A percentile compares a stretch with the other conserved stretches of the same genome.
Conservation (phyloP, 2,888 invertebrate genomes). For the Oeneis ivallda region DNA sequence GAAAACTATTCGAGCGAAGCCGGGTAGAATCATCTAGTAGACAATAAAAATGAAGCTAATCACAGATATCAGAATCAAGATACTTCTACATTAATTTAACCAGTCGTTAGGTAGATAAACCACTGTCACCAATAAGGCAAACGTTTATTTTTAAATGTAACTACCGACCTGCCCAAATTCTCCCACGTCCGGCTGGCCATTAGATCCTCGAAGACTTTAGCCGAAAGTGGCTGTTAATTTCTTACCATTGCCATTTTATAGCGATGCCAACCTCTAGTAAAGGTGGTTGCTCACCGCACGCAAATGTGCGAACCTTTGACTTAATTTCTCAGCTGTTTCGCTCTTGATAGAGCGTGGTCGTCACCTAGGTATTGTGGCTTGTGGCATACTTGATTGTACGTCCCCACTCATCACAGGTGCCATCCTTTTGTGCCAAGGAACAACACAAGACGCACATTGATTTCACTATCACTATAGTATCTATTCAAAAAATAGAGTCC, state of each 20-base stretch:
- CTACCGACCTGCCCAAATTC: conserved; percentile 45
- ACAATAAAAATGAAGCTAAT: not conserved
- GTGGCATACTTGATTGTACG: no score
- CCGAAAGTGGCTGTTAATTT: conserved; percentile 72
- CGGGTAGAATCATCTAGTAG: not conserved
- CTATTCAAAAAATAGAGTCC: no score
- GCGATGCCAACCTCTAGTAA: conserved; percentile 59
- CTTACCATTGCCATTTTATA: conserved; percentile 77
- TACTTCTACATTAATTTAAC: conserved; percentile 7
- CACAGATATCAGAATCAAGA: no score
- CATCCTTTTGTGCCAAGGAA: no score
- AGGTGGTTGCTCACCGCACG: not conserved
- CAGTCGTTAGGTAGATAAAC: conserved; percentile 18
- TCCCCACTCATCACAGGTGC: no score
- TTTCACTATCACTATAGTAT: no score
- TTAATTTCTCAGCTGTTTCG: no score
- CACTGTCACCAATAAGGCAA: conserved; percentile 28
- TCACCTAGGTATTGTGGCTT: no score
- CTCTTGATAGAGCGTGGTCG: no score
- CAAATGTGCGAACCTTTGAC: not conserved
- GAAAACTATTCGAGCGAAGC: no score
- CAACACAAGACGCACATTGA: no score
- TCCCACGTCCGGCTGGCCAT: conserved; percentile 52
- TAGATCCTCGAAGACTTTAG: conserved; percentile 58
- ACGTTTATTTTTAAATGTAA: conserved; percentile 38